Evolutionary conservation across 1,140 invertebrate species (phyloP).

Genomic region (Atta colombica): DNA sequence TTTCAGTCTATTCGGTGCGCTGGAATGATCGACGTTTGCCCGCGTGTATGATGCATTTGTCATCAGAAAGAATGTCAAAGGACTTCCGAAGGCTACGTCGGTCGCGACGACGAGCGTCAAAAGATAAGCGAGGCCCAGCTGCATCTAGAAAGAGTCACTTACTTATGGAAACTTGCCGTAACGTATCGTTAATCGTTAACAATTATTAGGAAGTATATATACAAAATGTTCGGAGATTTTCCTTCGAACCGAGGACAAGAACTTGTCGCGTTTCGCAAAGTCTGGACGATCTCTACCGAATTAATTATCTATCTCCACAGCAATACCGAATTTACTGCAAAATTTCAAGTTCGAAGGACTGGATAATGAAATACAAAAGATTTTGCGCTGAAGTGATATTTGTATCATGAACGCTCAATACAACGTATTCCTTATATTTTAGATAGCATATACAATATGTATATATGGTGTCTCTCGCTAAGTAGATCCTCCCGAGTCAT

Average conservation of each 20-base stretch:
- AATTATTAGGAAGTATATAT: too few species aligned
- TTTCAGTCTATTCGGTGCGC: not conserved
- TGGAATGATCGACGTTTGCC: not conserved
- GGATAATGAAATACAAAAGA: not conserved
- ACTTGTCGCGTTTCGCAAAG: not conserved
- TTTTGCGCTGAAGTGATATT: not conserved
- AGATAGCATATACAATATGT: too few species aligned
- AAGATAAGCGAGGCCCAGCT: not conserved
- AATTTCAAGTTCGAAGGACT: not conserved
- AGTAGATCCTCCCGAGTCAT: not conserved
- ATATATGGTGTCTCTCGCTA: not conserved
- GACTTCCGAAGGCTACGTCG: not conserved
- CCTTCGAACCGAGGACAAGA: not conserved
- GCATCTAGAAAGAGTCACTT: slow-evolving; percentile 11
- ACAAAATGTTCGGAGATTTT: not conserved
- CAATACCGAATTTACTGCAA: not conserved
- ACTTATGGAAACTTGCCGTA: not conserved
- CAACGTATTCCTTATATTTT: not conserved
- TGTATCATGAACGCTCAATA: not conserved
- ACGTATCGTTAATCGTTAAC: too few species aligned
- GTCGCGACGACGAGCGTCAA: not conserved
- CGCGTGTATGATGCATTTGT: slow-evolving; percentile 25
- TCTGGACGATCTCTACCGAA: not conserved
- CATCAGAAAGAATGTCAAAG: slow-evolving; percentile 6
- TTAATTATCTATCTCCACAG: not conserved